Conservation (phyloP, 2,113 vertebrate species). For the Monopterus albus region DNA sequence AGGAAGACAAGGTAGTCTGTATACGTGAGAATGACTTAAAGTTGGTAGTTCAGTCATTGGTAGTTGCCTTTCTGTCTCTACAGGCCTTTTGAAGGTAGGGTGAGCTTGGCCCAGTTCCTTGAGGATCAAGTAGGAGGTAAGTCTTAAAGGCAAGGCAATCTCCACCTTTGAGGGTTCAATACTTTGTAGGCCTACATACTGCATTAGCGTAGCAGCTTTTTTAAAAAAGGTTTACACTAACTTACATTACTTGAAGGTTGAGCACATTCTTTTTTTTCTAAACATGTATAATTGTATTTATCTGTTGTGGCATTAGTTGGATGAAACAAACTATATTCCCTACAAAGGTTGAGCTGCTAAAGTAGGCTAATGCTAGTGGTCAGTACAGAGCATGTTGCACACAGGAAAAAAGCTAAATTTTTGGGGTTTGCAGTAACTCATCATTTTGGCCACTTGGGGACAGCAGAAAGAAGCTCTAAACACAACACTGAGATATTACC, state of each 20-base stretch:
- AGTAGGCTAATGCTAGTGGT: no score
- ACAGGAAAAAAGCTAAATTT: no score
- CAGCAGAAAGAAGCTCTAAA: constrained; percentile 17
- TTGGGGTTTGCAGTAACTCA: not conserved
- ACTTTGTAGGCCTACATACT: not conserved
- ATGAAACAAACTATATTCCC: no score
- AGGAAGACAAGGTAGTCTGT: not conserved
- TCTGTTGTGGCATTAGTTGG: no score
- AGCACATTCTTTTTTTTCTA: no score
- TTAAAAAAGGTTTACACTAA: not conserved
- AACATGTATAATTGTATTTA: not conserved
- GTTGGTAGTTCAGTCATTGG: not conserved
- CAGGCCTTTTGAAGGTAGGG: not conserved
- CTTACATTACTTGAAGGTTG: not conserved
- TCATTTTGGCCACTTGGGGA: not conserved
- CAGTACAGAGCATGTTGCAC: not conserved
- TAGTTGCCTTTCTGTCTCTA: not conserved
- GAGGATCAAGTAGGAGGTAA: not conserved
- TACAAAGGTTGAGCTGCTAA: no score
- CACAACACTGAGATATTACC: not conserved
- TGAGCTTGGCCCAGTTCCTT: not conserved
- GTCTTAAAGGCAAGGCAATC: not conserved
- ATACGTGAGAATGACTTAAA: not conserved
- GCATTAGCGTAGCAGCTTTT: not conserved
- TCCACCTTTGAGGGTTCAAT: not conserved